Conservation (phyloP, 2,113 vertebrate genomes). For the Ceuthmochares aereus region DNA sequence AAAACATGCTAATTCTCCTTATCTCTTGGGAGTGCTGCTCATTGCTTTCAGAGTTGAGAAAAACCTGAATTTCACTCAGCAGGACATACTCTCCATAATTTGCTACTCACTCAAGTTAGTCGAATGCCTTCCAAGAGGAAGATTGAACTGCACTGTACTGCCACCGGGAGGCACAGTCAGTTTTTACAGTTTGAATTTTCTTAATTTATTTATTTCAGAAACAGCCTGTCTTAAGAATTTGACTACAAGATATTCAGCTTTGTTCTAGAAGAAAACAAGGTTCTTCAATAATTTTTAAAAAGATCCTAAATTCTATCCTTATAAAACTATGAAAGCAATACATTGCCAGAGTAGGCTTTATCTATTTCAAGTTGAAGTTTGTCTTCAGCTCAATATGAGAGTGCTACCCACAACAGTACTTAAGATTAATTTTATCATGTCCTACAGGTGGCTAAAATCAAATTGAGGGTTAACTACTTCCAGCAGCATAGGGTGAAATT, state of each 20-base stretch:
- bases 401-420: background rate
- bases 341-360: background rate
- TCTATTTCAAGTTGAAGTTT: background rate
- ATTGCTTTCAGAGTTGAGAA: background rate
- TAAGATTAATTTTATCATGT: background rate
- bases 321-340: background rate
- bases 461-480: background rate
- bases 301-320: background rate
- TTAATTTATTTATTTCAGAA: background rate
- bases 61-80: background rate
- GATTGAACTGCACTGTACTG: background rate
- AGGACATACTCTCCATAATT: background rate
- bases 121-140: background rate
- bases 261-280: background rate
- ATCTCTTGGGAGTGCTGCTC: background rate
- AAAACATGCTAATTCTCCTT: background rate
- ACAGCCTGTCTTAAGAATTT: background rate
- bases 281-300: background rate
- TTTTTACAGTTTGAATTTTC: background rate
- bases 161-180: slow-evolving; percentile 43
- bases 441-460: background rate
- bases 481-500: background rate
- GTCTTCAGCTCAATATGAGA: background rate
- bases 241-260: background rate
- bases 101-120: background rate